Conservation (phyloP, 2,113 vertebrate genomes). For the Laticauda laticaudata region DNA sequence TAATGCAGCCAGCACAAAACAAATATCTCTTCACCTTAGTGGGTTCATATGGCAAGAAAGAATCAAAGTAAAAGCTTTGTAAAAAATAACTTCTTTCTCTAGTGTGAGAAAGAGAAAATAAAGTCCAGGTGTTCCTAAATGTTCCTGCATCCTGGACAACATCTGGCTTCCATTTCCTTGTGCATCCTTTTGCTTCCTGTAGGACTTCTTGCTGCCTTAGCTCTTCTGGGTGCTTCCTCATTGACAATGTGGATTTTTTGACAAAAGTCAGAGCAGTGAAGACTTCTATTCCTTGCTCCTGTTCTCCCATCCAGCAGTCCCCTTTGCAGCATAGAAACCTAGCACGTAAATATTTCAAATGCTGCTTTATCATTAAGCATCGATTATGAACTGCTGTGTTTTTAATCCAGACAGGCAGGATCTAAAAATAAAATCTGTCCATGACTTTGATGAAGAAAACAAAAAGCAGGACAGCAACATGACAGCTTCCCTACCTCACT, state of each 20-base stretch:
- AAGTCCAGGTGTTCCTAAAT: not conserved
- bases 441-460: not conserved
- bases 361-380: not conserved
- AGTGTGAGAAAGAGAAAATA: not conserved
- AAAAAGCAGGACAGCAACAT: not conserved
- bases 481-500: not conserved
- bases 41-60: not conserved
- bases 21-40: not conserved
- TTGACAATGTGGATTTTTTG: not conserved
- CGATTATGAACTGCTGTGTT: not conserved
- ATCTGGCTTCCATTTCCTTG: not conserved
- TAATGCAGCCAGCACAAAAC: not conserved
- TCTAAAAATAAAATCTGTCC: not conserved
- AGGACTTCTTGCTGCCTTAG: not conserved
- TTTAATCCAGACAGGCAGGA: not conserved
- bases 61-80: not conserved
- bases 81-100: not conserved
- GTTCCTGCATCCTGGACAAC: not conserved
- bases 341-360: not conserved
- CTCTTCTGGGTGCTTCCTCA: not conserved
- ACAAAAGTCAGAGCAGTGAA: not conserved
- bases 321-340: not conserved
- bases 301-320: not conserved
- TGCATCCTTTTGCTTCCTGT: not conserved
- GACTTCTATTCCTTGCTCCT: not conserved